A percentile compares a stretch with the other conserved stretches of the same genome.
These are phyloP conservation scores for Notiomystis cincta DNA, from an alignment of 2,113 vertebrate species.

Conservation along the genomic window DNA sequence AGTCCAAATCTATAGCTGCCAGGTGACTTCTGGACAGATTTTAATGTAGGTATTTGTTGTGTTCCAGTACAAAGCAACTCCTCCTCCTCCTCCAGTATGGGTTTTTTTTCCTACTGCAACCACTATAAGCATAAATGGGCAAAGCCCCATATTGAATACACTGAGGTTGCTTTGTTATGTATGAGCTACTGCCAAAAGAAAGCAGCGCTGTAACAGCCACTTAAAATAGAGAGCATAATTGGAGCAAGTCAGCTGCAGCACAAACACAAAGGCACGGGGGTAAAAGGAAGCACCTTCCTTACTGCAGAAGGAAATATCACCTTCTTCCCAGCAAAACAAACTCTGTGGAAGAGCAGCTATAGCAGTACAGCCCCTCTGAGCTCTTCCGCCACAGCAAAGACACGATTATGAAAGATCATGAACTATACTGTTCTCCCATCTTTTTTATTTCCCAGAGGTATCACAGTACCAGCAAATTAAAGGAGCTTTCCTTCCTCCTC, in stretches of 20 bases:
- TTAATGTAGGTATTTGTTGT: neutral
- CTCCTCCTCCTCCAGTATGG: neutral
- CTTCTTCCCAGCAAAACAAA: neutral
- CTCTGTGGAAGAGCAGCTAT: neutral
- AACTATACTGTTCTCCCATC: neutral
- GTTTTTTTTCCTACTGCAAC: neutral
- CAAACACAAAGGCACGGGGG: neutral
- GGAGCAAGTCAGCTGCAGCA: neutral
- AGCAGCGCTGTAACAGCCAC: neutral
- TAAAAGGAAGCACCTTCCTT: neutral
- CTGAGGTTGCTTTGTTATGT: neutral
- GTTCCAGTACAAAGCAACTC: neutral
- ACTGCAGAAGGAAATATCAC: neutral
- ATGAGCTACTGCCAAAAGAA: neutral
- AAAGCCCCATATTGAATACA: neutral
- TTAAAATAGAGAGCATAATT: neutral
- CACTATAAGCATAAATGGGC: neutral
- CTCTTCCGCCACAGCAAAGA: neutral
- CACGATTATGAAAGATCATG: neutral
- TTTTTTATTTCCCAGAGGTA: slow-evolving; percentile 18
- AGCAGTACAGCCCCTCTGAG: neutral
- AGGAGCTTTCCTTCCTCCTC: neutral
- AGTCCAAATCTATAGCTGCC: neutral
- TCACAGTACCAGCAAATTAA: neutral
- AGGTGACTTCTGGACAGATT: neutral